phyloP scores from a whole-genome alignment of 2,888 invertebrate species.

The Microctonus hyperodae region DNA sequence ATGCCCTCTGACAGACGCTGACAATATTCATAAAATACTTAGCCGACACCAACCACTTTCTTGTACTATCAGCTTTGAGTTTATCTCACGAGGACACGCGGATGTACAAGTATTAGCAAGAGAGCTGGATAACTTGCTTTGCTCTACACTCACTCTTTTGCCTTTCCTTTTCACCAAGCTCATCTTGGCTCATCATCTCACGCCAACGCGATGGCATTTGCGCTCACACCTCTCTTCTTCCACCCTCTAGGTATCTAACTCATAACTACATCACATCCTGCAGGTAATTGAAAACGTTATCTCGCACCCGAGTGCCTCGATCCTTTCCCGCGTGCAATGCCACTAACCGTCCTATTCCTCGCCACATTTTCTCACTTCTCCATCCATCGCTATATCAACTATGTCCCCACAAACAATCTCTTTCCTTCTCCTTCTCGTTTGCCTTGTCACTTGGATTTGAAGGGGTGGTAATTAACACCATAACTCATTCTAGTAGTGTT shows the following conservation, averaged over 20 bases:
- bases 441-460: slow-evolving; percentile 14
- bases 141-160: slow-evolving; percentile 22
- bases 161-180: slow-evolving; percentile 24
- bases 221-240: slow-evolving; percentile 26
- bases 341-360: slow-evolving; percentile 27
- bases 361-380: slow-evolving; percentile 16
- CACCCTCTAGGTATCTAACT: slow-evolving; percentile 55
- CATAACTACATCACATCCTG: slow-evolving; percentile 63
- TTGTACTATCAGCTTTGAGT: slow-evolving; percentile 50
- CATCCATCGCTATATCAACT: background rate
- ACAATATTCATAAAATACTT: slow-evolving; percentile 20
- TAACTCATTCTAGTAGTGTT: slow-evolving; percentile 18
- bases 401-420: too few species aligned
- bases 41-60: slow-evolving; percentile 21
- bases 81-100: slow-evolving; percentile 55
- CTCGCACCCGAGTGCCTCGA: slow-evolving; percentile 56
- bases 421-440: too few species aligned
- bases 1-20: slow-evolving; percentile 1
- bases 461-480: slow-evolving; percentile 59
- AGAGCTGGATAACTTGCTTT: slow-evolving; percentile 26
- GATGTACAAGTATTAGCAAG: slow-evolving; percentile 47
- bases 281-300: slow-evolving; percentile 64
- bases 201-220: slow-evolving; percentile 25
- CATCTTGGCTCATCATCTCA: slow-evolving; percentile 58
- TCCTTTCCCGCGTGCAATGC: slow-evolving; percentile 48